Conservation (phyloP, 2,797 vertebrate genomes). For the Gallirallus australis region DNA sequence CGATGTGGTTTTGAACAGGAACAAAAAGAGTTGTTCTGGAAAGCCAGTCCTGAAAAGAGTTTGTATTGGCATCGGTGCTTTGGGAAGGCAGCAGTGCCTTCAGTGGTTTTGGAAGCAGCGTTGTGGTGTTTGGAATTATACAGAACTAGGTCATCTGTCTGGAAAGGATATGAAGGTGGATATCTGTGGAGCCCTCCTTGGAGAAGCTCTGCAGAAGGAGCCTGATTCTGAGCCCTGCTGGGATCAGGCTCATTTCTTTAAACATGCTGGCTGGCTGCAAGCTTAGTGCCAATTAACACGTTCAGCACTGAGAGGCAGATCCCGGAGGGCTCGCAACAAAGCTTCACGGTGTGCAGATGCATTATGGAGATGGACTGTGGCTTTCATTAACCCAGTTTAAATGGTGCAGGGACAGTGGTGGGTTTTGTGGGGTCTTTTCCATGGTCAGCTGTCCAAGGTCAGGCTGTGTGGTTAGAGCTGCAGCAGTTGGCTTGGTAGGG, state of each 20-base stretch:
- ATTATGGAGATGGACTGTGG: neutral
- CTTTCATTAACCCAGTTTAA: neutral
- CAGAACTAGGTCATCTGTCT: neutral
- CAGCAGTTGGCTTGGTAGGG: neutral
- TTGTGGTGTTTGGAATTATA: neutral
- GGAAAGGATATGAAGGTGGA: neutral
- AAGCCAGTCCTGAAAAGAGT: neutral
- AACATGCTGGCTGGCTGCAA: neutral
- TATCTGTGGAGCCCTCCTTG: neutral
- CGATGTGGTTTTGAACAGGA: neutral
- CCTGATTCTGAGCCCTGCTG: neutral
- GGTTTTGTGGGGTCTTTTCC: neutral
- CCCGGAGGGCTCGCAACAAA: neutral
- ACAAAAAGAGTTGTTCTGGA: neutral
- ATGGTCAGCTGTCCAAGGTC: neutral
- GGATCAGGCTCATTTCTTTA: neutral
- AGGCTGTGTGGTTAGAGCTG: neutral
- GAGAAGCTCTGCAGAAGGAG: neutral
- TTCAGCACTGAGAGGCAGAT: neutral
- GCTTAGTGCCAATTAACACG: constrained; percentile 4
- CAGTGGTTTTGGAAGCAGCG: neutral
- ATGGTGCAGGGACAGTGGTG: neutral
- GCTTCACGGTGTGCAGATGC: neutral
- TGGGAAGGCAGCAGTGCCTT: neutral
- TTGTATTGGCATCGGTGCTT: neutral